Evolutionary conservation across 2,888 invertebrate species (phyloP).

Genomic region (Apodemia duryi): DNA sequence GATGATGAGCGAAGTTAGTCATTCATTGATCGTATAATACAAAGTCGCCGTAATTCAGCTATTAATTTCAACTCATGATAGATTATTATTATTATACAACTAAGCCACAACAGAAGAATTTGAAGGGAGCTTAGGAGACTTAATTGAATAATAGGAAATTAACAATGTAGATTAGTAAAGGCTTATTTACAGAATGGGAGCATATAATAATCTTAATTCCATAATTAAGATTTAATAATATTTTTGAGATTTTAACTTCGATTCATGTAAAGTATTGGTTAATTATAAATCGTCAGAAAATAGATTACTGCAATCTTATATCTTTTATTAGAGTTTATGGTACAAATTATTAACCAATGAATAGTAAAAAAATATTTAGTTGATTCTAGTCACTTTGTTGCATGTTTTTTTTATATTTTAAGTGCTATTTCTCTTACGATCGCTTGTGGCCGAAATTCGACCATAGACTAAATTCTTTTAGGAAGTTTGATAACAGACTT

Average conservation of each 20-base stretch:
- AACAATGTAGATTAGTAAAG: not conserved
- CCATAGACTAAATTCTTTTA: too few relatives aligned
- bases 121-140: constrained; percentile 1
- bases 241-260: not conserved
- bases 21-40: not conserved
- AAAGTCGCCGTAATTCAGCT: not conserved
- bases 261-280: too few relatives aligned
- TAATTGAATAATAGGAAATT: not conserved
- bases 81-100: not conserved
- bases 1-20: not conserved
- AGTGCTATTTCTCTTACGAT: too few relatives aligned
- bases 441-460: too few relatives aligned
- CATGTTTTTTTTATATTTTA: too few relatives aligned
- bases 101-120: not conserved
- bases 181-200: not conserved
- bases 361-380: too few relatives aligned
- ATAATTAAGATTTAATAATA: not conserved
- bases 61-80: not conserved
- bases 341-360: too few relatives aligned
- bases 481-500: too few relatives aligned
- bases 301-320: too few relatives aligned
- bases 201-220: not conserved
- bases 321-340: too few relatives aligned
- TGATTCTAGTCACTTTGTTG: too few relatives aligned
- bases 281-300: too few relatives aligned